Evolutionary conservation across 2,113 vertebrate species (phyloP).

Genomic region (Fukomys damarensis): DNA sequence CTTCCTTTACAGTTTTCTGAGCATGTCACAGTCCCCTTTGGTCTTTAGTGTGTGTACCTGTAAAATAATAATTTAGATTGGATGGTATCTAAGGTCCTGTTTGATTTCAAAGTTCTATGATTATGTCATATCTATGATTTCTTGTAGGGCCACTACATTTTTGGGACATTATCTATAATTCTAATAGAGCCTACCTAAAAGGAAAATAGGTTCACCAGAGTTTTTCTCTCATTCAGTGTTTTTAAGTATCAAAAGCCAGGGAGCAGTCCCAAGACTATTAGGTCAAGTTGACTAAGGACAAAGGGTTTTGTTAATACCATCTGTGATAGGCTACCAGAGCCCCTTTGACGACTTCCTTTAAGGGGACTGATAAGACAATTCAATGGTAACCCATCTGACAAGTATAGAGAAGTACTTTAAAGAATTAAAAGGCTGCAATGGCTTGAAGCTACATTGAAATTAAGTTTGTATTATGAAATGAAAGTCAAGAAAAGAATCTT

Average conservation of each 20-base stretch:
- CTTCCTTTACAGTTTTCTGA: neutral
- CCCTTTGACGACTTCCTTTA: neutral
- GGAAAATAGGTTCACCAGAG: neutral
- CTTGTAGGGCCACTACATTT: neutral
- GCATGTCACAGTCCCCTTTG: neutral
- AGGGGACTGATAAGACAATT: neutral
- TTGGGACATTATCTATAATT: neutral
- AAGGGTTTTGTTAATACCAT: neutral
- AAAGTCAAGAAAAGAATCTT: slow-evolving; percentile 64
- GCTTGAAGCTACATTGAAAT: slow-evolving; percentile 69
- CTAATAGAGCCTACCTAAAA: slow-evolving; percentile 10
- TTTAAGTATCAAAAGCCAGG: neutral
- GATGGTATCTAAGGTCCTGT: neutral
- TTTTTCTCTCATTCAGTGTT: neutral
- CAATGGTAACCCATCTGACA: slow-evolving; percentile 25
- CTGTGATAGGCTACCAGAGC: neutral
- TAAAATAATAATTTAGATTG: slow-evolving; percentile 52
- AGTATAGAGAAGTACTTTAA: neutral
- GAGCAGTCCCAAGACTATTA: slow-evolving; percentile 2
- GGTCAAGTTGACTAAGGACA: neutral
- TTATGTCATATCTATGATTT: slow-evolving; percentile 24
- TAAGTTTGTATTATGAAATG: slow-evolving; percentile 74
- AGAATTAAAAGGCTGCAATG: slow-evolving; percentile 47
- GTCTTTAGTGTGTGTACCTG: neutral
- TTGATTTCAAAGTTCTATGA: neutral